A percentile compares a stretch with the other conserved stretches of the same genome.
Evolutionary conservation across 2,888 invertebrate genomes (phyloP).

Genomic region (Monopis laevigella): DNA sequence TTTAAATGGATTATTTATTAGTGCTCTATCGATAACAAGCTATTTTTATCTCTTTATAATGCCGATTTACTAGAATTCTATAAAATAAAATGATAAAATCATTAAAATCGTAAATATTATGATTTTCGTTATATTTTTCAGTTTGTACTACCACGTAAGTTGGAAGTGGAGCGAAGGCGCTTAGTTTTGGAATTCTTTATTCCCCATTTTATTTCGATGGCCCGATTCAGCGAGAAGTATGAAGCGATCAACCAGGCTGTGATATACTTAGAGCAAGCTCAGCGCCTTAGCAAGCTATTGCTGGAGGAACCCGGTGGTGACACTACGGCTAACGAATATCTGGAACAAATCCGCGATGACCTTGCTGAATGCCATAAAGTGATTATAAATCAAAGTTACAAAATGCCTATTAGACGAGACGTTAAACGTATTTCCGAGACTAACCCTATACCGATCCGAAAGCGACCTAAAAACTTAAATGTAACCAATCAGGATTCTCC

Average conservation of each 20-base stretch:
- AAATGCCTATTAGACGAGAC: slow-evolving; percentile 43
- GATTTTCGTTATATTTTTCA: too few relatives aligned
- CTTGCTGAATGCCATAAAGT: slow-evolving; percentile 55
- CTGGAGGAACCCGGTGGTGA: slow-evolving; percentile 66
- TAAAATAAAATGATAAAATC: too few relatives aligned
- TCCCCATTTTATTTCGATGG: slow-evolving; percentile 76
- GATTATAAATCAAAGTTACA: slow-evolving; percentile 43
- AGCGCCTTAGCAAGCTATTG: slow-evolving; percentile 70
- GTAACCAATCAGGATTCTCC: slow-evolving; percentile 44
- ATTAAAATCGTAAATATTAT: too few relatives aligned
- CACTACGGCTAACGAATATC: slow-evolving; percentile 60
- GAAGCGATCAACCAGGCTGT: slow-evolving; percentile 69
- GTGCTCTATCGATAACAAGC: too few relatives aligned
- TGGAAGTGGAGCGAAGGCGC: slow-evolving; percentile 70
- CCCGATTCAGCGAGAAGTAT: slow-evolving; percentile 70
- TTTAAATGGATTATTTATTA: too few relatives aligned
- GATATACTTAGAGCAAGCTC: slow-evolving; percentile 76
- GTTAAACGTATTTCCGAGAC: slow-evolving; percentile 30
- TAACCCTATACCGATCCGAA: slow-evolving; percentile 28
- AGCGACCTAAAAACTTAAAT: slow-evolving; percentile 34
- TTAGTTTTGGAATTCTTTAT: slow-evolving; percentile 76
- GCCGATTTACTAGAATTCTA: background rate
- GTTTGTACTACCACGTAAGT: slow-evolving; percentile 45
- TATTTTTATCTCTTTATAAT: too few relatives aligned
- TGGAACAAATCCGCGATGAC: slow-evolving; percentile 62